Base-by-base conservation (phyloP, 2,888 invertebrate species). In the Frankliniella fusca region DNA sequence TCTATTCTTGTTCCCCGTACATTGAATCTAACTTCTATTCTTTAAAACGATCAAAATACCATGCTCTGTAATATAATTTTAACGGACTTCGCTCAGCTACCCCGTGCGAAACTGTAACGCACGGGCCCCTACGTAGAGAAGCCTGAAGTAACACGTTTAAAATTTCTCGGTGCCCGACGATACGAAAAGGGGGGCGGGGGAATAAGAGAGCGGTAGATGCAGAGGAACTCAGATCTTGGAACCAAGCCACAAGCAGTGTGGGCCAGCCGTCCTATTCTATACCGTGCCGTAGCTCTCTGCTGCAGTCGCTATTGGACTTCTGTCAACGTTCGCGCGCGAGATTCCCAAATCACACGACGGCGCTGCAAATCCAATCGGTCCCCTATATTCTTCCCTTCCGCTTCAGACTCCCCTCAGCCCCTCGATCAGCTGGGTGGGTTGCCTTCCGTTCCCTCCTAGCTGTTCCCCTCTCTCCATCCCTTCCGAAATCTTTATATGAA, bases 251-350 rank as follows among this genome's bases (percentile, higher is more conserved):
- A 54, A 54, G 54, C 20, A 20, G 54, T 15, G 5, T 38, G 38
- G 38, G 5, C 38, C 38, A 38, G 38, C 38, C 61, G 61, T 15
- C 15, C 70, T 23, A 23, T 27, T 76, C 70, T 20, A 76, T 76
- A 27, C 23, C 70, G 15, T 5, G 54, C 54, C 54, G 54, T 5
- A 15, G 54, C 54, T 9, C 70, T 12, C 70, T 23, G 27, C 70
- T n/a, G 70, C 70, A 76, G 70, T 76, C 70, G 70, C 12, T 76
- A 76, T 76, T 76, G 70, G 70, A 76, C 70, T 76, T 76, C 70
- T 76, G 70, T 76, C 70, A 76, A 23, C 70, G 70, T 11, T 23
- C n/a, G 70, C 70, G 70, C 70, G 70, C 23, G 23, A n/a, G 70
- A 76, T 76, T 76, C 27, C 23, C 70, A 8, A 76, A 76, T 76